Conservation (phyloP, 2,797 vertebrate genomes). For the Xerus rutilus region DNA sequence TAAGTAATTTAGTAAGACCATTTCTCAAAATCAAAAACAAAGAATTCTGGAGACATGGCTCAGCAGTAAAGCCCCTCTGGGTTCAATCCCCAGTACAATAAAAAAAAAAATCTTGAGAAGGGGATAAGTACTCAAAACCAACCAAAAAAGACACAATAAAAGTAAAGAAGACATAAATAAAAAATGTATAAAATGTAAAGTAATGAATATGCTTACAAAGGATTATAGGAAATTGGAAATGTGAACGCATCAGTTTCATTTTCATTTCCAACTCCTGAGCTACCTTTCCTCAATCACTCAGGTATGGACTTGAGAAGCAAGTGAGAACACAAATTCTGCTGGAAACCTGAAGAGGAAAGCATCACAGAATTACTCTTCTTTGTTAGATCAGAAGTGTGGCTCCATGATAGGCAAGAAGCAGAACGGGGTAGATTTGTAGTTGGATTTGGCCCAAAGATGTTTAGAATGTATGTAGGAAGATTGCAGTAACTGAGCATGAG, state of each 20-base stretch:
- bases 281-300: not conserved
- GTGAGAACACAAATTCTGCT: not conserved
- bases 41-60: not conserved
- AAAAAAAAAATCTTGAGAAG: not conserved
- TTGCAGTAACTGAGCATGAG: not conserved
- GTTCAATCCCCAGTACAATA: not conserved
- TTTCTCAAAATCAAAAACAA: not conserved
- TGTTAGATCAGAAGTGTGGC: not conserved
- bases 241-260: not conserved
- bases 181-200: not conserved
- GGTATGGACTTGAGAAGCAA: accelerated
- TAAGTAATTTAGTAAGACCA: not conserved
- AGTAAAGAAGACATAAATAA: not conserved
- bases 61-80: not conserved
- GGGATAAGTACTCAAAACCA: not conserved
- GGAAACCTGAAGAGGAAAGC: not conserved
- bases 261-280: not conserved
- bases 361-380: not conserved
- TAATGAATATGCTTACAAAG: not conserved
- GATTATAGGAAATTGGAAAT: not conserved
- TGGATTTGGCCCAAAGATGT: not conserved
- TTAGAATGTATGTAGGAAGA: not conserved
- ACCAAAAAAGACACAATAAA: not conserved
- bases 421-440: not conserved
- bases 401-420: not conserved